phyloP scores from a whole-genome alignment of 2,113 vertebrate species.

The Eidolon helvum region DNA sequence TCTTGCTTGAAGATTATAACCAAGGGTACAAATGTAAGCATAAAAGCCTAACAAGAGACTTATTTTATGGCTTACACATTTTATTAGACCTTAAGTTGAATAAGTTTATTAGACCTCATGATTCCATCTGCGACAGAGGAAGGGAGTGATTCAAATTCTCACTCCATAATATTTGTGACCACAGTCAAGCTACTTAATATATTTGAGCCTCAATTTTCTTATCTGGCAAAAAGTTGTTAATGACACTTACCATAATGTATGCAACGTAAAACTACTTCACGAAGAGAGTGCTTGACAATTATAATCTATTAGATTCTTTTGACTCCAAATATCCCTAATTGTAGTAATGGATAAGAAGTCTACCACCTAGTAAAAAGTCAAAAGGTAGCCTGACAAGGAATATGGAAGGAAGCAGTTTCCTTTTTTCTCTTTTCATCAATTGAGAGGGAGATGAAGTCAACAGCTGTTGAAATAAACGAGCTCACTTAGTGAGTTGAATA shows the following conservation, averaged over 20 bases:
- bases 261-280: neutral
- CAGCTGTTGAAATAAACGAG: slow-evolving; percentile 73
- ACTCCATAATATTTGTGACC: neutral
- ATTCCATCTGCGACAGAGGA: neutral
- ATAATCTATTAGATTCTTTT: neutral
- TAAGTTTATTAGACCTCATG: neutral
- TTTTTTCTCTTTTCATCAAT: slow-evolving; percentile 36
- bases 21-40: neutral
- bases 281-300: neutral
- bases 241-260: neutral
- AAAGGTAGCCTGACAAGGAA: slow-evolving; percentile 29
- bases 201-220: slow-evolving; percentile 9
- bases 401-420: neutral
- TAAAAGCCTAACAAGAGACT: neutral
- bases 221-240: slow-evolving; percentile 26
- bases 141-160: neutral
- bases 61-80: neutral
- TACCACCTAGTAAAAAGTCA: neutral
- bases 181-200: neutral
- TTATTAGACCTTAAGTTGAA: neutral
- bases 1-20: neutral
- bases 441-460: slow-evolving; percentile 67
- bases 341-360: neutral
- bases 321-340: neutral
- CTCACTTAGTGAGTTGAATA: slow-evolving; percentile 68